Evolutionary conservation across 2,113 vertebrate species (phyloP), one percentile per base, ranked within the genome.

Genomic region (Sinocyclocheilus maitianheensis): DNA sequence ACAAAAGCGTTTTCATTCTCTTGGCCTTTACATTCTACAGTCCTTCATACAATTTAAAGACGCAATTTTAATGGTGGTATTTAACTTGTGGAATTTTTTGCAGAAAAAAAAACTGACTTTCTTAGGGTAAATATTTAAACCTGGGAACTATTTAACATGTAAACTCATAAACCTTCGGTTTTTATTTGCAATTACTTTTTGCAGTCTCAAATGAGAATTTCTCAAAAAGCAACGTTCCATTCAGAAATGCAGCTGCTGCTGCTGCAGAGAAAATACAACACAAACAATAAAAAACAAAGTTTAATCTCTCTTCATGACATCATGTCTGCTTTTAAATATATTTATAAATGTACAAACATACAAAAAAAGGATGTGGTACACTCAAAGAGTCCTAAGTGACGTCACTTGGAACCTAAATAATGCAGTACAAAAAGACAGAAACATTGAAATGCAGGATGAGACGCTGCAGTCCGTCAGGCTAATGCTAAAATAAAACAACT

Each of bases 331-430:
- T 84, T 90, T 92, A 92, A 90, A 92, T 51, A 89, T 85, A 86
- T 80, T 67, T 87, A 87, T 87, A 92, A 94, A 90, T 92, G 91
- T 94, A 94, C 88, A 93, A 94, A 94, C 83, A 91, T 86, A 87
- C 78, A 55, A 87, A 90, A 90, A 89, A 83, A 55, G 65, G 90
- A 88, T 90, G 88, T 91, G 89, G 81, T 74, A 89, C 86, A 80
- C 83, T 91, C 79, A 86, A 90, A 89, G 85, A 79, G 26, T 85
- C 43, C 67, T 62, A 79, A 3, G 7, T 62, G 18, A 26, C 4
- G 40, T 85, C 65, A 51, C 67, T 58, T 71, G 37, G 30, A 58
- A 26, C 77, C 84, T n/a, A 37, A 72, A 81, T 43, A 14, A 51
- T 16, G 43, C 43, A 37, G 6, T 74, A 86, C 55, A 40, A 71